These are phyloP conservation scores for Kryptolebias marmoratus DNA, from an alignment of 2,113 vertebrate species.

Conservation along the genomic window DNA sequence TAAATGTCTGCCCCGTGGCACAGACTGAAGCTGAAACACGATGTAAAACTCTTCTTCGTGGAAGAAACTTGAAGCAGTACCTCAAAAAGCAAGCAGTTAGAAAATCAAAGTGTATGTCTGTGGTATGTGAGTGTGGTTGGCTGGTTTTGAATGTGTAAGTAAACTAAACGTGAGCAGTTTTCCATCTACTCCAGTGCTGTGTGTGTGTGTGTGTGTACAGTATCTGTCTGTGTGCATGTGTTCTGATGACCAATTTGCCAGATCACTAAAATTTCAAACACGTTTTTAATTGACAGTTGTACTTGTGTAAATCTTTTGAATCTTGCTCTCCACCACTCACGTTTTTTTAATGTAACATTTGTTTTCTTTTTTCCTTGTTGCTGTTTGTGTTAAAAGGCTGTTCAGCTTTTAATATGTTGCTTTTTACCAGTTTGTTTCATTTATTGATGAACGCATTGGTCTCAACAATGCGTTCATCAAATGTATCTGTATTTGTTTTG, in stretches of 20 bases:
- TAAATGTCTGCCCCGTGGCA: not conserved
- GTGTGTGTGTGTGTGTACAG: not conserved
- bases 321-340: not conserved
- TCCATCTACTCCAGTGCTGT: not conserved
- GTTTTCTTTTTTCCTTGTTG: not conserved
- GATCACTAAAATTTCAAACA: slow-evolving; percentile 22
- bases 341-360: slow-evolving; percentile 7
- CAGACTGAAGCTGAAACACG: not conserved
- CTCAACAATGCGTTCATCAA: too few species aligned
- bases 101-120: slow-evolving; percentile 14
- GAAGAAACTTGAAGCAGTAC: not conserved
- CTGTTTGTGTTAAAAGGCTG: too few species aligned
- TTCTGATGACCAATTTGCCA: slow-evolving; percentile 14
- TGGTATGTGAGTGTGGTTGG: slow-evolving; percentile 40
- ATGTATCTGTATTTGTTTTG: too few species aligned
- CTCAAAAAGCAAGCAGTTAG: not conserved
- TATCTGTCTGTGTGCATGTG: slow-evolving; percentile 11
- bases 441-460: too few species aligned
- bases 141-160: slow-evolving; percentile 29
- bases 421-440: too few species aligned
- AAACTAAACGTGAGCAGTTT: slow-evolving; percentile 35
- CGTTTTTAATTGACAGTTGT: slow-evolving; percentile 37
- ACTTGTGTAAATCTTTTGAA: slow-evolving; percentile 52
- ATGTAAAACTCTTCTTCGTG: slow-evolving; percentile 6
- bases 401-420: too few species aligned